These are phyloP conservation scores for Gambusia affinis DNA, from an alignment of 2,113 vertebrate genomes.

Conservation along the genomic window DNA sequence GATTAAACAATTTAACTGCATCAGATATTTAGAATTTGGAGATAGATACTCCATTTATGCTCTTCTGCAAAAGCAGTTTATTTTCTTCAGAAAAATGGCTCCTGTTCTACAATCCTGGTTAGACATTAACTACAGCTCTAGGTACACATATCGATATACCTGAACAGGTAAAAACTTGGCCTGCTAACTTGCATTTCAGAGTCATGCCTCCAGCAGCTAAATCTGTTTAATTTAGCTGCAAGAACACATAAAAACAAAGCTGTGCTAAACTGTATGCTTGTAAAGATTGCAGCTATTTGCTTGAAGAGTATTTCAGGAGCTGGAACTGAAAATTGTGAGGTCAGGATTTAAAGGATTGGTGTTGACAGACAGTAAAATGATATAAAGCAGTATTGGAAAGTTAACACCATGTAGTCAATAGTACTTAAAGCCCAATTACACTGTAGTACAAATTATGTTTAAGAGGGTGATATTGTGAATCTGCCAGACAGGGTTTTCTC, in stretches of 20 bases:
- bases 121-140: slow-evolving; percentile 21
- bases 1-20: neutral
- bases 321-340: slow-evolving; percentile 35
- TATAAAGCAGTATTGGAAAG: slow-evolving; percentile 55
- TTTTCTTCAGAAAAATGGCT: neutral
- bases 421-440: slow-evolving; percentile 52
- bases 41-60: neutral
- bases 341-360: slow-evolving; percentile 55
- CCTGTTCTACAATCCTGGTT: slow-evolving; percentile 3
- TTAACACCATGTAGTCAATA: slow-evolving; percentile 58
- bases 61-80: neutral
- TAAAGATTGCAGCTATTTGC: slow-evolving; percentile 53
- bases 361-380: slow-evolving; percentile 58
- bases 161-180: slow-evolving; percentile 29
- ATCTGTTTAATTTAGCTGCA: slow-evolving; percentile 44
- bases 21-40: neutral
- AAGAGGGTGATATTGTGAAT: slow-evolving; percentile 55
- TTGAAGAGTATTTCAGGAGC: slow-evolving; percentile 30
- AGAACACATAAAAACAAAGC: slow-evolving; percentile 51
- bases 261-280: slow-evolving; percentile 41
- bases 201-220: slow-evolving; percentile 32
- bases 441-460: slow-evolving; percentile 45
- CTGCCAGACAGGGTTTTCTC: slow-evolving; percentile 55
- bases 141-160: slow-evolving; percentile 44
- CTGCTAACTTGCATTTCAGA: slow-evolving; percentile 31